These are phyloP conservation scores for Pollenia labialis DNA, from an alignment of 2,888 invertebrate species.

Conservation along the genomic window DNA sequence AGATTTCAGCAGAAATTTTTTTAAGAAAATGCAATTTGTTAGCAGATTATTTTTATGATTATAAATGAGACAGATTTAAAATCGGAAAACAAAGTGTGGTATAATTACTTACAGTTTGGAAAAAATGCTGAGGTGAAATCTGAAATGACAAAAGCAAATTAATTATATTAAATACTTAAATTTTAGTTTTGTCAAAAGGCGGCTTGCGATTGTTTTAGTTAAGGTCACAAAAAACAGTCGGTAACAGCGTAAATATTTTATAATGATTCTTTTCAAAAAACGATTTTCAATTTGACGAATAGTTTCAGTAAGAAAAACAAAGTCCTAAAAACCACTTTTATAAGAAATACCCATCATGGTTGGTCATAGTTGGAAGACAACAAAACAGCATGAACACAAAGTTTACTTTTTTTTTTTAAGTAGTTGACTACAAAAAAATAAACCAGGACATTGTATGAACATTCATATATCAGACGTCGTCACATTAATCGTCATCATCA, in stretches of 20 bases:
- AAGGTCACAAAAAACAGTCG: not conserved
- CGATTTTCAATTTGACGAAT: slow-evolving; percentile 66
- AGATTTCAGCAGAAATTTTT: slow-evolving; percentile 30
- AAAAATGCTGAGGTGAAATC: slow-evolving; percentile 27
- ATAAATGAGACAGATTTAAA: slow-evolving; percentile 50
- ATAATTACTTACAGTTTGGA: not conserved
- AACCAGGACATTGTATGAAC: slow-evolving; percentile 65
- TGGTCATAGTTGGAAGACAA: slow-evolving; percentile 54
- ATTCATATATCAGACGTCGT: slow-evolving; percentile 70
- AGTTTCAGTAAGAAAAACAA: slow-evolving; percentile 52
- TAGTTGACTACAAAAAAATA: slow-evolving; percentile 20
- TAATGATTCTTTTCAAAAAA: slow-evolving; percentile 45
- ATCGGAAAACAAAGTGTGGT: slow-evolving; percentile 21
- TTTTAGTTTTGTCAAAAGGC: slow-evolving; percentile 15
- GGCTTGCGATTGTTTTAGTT: slow-evolving; percentile 19
- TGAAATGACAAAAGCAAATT: not conserved
- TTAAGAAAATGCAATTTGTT: slow-evolving; percentile 54
- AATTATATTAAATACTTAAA: not conserved
- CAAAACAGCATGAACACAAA: slow-evolving; percentile 59
- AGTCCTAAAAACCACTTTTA: slow-evolving; percentile 27
- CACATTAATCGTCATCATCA: slow-evolving; percentile 72
- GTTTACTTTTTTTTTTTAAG: not conserved
- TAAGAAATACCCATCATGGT: slow-evolving; percentile 64
- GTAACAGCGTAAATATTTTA: slow-evolving; percentile 68
- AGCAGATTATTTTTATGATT: slow-evolving; percentile 59